Percentiles rank a stretch among this genome's conserved stretches.
These are phyloP conservation scores for Lasioglossum baleicum DNA, from an alignment of 1,140 invertebrate species.

Conservation along the genomic window DNA sequence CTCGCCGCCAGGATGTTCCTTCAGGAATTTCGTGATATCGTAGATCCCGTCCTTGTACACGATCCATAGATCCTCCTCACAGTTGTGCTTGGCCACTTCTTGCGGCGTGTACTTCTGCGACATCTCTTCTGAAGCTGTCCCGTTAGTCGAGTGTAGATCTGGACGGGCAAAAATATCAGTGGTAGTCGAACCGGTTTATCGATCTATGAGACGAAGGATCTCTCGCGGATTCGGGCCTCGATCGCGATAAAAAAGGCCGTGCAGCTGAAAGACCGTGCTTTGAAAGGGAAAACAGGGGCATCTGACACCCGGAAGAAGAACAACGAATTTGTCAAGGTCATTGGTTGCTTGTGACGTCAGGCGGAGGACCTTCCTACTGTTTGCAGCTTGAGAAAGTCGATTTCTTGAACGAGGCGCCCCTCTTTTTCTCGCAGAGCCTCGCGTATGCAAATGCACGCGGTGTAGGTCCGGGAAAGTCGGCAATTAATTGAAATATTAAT, in stretches of 20 bases:
- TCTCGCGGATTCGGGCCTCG: neutral
- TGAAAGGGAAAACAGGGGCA: constrained; percentile 43
- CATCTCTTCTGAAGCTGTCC: constrained; percentile 24
- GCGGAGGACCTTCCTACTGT: neutral
- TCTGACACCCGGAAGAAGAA: neutral
- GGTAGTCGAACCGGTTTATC: too few species aligned
- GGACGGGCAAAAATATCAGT: too few species aligned
- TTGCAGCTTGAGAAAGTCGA: constrained; percentile 20
- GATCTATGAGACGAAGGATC: too few species aligned
- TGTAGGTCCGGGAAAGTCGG: too few species aligned
- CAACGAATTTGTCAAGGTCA: neutral
- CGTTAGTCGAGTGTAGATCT: too few species aligned
- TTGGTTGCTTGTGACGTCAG: neutral
- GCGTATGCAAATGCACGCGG: too few species aligned
- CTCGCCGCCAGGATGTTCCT: constrained; percentile 91
- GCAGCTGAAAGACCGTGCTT: constrained; percentile 3
- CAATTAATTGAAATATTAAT: too few species aligned
- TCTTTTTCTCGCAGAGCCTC: too few species aligned
- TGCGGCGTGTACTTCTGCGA: constrained; percentile 78
- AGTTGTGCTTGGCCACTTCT: constrained; percentile 77
- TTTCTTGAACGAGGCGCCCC: neutral
- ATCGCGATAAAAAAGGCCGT: constrained; percentile 3
- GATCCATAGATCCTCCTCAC: constrained; percentile 76
- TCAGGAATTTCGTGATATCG: constrained; percentile 81
- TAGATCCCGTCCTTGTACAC: constrained; percentile 82